Evolutionary conservation across 2,113 vertebrate species (phyloP).

Genomic region (Hiodon tergisus): DNA sequence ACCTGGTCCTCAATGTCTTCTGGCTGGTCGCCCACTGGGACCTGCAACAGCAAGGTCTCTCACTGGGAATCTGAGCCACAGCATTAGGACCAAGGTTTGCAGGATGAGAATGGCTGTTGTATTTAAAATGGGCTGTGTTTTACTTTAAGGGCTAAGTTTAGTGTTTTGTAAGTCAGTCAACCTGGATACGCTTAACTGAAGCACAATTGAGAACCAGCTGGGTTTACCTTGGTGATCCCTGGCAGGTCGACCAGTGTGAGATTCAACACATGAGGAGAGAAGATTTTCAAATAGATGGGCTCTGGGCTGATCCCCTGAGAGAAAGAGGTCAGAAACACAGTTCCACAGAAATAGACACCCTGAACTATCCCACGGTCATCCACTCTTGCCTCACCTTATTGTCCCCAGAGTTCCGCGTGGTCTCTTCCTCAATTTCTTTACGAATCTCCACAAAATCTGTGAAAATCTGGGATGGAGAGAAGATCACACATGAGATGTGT

Average conservation of each 20-base stretch:
- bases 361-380: background rate
- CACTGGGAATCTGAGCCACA: slow-evolving; percentile 10
- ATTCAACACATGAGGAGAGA: slow-evolving; percentile 67
- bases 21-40: slow-evolving; percentile 72
- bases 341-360: background rate
- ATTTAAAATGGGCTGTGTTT: too few species aligned
- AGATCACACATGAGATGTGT: background rate
- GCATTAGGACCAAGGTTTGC: background rate
- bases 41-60: slow-evolving; percentile 39
- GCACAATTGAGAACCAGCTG: too few species aligned
- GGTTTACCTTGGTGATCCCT: slow-evolving; percentile 70
- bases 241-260: slow-evolving; percentile 72
- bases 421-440: slow-evolving; percentile 68
- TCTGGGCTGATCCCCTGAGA: slow-evolving; percentile 67
- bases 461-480: slow-evolving; percentile 51
- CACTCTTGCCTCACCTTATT: slow-evolving; percentile 58
- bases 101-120: background rate
- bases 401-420: slow-evolving; percentile 56
- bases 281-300: slow-evolving; percentile 71
- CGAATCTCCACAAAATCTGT: slow-evolving; percentile 65
- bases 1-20: slow-evolving; percentile 69
- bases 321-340: background rate
- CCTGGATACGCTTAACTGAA: background rate
- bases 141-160: too few species aligned
- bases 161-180: too few species aligned